Evolutionary conservation across 2,797 vertebrate genomes (phyloP).

Genomic region (Strix occidentalis): DNA sequence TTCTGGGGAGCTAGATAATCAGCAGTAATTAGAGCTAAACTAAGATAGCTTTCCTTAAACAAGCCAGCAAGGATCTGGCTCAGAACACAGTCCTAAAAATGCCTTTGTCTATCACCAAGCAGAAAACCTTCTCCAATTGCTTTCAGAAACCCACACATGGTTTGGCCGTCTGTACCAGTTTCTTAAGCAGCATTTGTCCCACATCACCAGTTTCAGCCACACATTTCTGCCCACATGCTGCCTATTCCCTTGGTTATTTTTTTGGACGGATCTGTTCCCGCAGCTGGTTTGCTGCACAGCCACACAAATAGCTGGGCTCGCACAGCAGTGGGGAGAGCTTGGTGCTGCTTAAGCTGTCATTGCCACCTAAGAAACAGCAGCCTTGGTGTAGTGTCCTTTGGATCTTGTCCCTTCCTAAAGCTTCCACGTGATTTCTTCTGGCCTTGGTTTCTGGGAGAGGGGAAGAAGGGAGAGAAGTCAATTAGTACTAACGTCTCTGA

Average conservation of each 20-base stretch:
- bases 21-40: neutral
- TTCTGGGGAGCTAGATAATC: neutral
- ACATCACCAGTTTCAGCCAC: neutral
- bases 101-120: slow-evolving; percentile 24
- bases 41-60: neutral
- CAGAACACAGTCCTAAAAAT: slow-evolving; percentile 18
- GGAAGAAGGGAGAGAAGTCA: neutral
- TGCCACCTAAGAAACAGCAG: neutral
- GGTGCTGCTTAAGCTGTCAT: neutral
- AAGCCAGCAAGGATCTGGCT: neutral
- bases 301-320: neutral
- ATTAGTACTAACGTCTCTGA: neutral
- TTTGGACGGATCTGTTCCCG: neutral
- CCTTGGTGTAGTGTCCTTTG: neutral
- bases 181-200: slow-evolving; percentile 4
- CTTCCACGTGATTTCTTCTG: neutral
- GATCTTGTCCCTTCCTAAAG: neutral
- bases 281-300: neutral
- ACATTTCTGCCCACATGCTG: neutral
- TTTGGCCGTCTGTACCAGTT: neutral
- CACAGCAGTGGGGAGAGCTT: neutral
- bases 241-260: neutral
- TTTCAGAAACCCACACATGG: neutral
- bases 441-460: neutral
- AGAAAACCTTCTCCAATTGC: neutral